A percentile compares a stretch with the other conserved stretches of the same genome.
phyloP scores from a whole-genome alignment of 1,140 invertebrate genomes.

The Bradysia coprophila region DNA sequence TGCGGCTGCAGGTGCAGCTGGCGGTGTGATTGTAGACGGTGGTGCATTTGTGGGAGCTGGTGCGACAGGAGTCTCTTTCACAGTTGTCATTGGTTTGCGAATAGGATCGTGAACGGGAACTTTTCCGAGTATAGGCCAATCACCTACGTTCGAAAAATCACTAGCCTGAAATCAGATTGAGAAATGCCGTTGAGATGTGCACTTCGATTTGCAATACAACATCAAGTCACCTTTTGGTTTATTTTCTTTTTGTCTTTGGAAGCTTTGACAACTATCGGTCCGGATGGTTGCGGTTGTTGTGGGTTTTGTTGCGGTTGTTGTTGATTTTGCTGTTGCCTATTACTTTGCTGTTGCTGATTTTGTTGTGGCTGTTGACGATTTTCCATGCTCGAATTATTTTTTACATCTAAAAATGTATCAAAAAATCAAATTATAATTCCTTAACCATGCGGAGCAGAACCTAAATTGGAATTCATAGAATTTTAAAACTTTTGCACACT shows the following conservation, averaged over 20 bases:
- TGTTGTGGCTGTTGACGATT: conserved; percentile 4
- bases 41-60: not conserved
- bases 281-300: conserved; percentile 6
- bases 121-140: conserved; percentile 54
- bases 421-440: too few relatives aligned
- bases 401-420: too few relatives aligned
- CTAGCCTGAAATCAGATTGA: conserved; percentile 33
- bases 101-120: conserved; percentile 2
- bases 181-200: not conserved
- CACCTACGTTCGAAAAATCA: conserved; percentile 49
- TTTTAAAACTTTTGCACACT: too few relatives aligned
- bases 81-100: not conserved
- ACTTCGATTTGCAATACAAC: not conserved
- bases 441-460: too few relatives aligned
- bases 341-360: not conserved
- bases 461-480: too few relatives aligned
- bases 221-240: conserved; percentile 33
- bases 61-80: not conserved
- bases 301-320: conserved; percentile 8
- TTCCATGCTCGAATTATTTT: too few relatives aligned
- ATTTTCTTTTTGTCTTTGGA: conserved; percentile 37
- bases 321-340: conserved; percentile 7
- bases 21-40: conserved; percentile 4
- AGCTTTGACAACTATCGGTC: conserved; percentile 30
- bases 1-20: conserved; percentile 5